Evolutionary conservation across 2,113 vertebrate species (phyloP).

Genomic region (Meriones unguiculatus): DNA sequence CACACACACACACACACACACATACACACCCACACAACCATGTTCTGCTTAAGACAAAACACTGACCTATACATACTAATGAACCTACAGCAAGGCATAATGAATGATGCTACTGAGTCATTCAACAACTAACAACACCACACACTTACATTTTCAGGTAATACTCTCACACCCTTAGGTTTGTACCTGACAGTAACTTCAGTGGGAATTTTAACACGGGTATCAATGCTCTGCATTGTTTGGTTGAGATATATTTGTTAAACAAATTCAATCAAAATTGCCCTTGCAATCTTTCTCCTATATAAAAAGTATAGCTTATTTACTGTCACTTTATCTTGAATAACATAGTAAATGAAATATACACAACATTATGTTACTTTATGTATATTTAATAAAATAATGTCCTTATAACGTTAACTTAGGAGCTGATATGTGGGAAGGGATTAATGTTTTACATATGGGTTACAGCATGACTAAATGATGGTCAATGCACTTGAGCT

Average conservation of each 20-base stretch:
- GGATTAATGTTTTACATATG: background rate
- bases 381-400: background rate
- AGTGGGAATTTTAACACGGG: background rate
- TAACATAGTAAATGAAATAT: constrained; percentile 1
- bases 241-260: background rate
- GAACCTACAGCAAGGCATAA: background rate
- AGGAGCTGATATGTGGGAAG: background rate
- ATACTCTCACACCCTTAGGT: background rate
- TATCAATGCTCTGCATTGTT: background rate
- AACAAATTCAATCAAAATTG: background rate
- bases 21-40: background rate
- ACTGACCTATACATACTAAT: background rate
- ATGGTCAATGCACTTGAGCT: background rate
- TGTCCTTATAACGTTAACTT: background rate
- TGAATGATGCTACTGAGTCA: background rate
- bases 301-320: background rate
- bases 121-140: background rate
- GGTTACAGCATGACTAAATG: background rate
- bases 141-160: background rate
- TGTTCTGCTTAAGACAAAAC: background rate
- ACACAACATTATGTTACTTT: background rate
- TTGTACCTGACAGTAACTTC: background rate
- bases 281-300: background rate
- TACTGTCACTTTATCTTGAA: background rate
- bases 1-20: background rate